Conservation (phyloP, 2,113 vertebrate genomes). For the Dicentrarchus labrax region DNA sequence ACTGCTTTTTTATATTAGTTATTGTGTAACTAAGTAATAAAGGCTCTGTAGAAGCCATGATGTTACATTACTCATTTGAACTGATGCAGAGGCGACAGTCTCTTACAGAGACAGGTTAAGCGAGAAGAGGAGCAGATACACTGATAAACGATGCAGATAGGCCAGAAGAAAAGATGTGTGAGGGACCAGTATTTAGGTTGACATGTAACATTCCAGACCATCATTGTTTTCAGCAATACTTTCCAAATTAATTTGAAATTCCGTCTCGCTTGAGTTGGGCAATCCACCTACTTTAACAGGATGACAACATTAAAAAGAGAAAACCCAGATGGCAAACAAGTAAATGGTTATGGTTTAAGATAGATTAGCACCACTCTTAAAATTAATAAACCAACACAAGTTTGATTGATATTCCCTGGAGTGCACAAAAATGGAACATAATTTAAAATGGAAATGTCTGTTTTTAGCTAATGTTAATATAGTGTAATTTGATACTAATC, state of each 20-base stretch:
- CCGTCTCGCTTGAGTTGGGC: not conserved
- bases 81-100: not conserved
- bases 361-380: not conserved
- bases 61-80: not conserved
- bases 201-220: not conserved
- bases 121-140: not conserved
- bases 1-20: not conserved
- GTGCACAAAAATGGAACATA: not conserved
- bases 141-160: conserved; percentile 15
- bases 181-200: conserved; percentile 7
- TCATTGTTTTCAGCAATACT: not conserved
- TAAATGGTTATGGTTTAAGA: not conserved
- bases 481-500: not conserved
- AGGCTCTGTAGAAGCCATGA: not conserved
- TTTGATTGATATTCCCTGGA: not conserved
- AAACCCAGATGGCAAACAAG: not conserved
- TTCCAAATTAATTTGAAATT: not conserved
- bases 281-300: not conserved
- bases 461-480: not conserved
- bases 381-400: not conserved
- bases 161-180: not conserved
- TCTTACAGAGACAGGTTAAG: not conserved
- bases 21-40: not conserved
- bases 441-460: not conserved
- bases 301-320: not conserved